Conservation (phyloP, 2,888 invertebrate species). For the Pterostichus niger region DNA sequence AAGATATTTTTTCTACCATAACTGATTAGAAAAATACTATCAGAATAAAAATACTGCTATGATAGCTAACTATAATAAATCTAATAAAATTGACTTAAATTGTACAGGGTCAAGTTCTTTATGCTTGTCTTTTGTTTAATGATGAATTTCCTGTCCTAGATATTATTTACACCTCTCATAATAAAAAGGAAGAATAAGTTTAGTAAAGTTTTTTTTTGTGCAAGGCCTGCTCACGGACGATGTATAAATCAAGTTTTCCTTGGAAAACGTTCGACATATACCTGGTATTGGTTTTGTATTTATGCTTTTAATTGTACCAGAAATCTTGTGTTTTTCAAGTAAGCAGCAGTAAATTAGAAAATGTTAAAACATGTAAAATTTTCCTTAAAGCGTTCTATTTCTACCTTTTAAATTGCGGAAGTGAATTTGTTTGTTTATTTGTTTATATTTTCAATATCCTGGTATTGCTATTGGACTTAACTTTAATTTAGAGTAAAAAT, state of each 20-base stretch:
- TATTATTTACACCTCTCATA: too few relatives aligned
- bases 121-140: constrained; percentile 29
- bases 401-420: constrained; percentile 18
- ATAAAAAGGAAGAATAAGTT: too few relatives aligned
- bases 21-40: too few relatives aligned
- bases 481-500: constrained; percentile 48
- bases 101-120: constrained; percentile 13
- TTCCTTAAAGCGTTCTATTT: neutral
- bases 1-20: neutral
- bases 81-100: too few relatives aligned
- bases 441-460: neutral
- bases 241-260: constrained; percentile 46
- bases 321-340: neutral
- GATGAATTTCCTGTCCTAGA: constrained; percentile 47
- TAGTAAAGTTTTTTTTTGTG: neutral
- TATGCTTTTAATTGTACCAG: constrained; percentile 10
- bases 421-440: neutral
- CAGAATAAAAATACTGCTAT: too few relatives aligned
- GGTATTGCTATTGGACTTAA: constrained; percentile 9
- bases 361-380: neutral
- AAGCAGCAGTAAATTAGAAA: constrained; percentile 8
- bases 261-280: constrained; percentile 6
- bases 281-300: constrained; percentile 17
- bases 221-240: constrained; percentile 12
- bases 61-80: too few relatives aligned